phyloP scores from a whole-genome alignment of 2,888 invertebrate genomes.

The Ferdinandea cuprea region DNA sequence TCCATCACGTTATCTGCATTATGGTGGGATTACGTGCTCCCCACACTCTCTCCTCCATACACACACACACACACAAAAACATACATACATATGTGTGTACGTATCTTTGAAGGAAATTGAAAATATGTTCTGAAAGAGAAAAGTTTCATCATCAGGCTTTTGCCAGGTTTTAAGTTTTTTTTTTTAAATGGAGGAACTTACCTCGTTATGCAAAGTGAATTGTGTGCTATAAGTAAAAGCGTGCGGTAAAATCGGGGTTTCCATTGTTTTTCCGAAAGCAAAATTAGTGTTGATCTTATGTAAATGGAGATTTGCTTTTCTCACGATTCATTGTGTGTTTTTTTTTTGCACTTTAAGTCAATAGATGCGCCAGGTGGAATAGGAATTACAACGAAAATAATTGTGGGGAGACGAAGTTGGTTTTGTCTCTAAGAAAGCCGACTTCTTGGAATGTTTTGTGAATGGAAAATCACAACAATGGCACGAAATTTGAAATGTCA shows the following conservation, averaged over 20 bases:
- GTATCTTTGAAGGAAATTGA: neutral
- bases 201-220: slow-evolving; percentile 40
- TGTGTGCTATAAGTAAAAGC: slow-evolving; percentile 6
- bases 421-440: neutral
- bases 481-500: slow-evolving; percentile 38
- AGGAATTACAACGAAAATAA: slow-evolving; percentile 7
- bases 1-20: slow-evolving; percentile 59
- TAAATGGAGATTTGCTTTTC: neutral
- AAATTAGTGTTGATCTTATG: slow-evolving; percentile 52
- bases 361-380: neutral
- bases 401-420: slow-evolving; percentile 3
- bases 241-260: slow-evolving; percentile 30
- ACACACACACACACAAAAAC: no score
- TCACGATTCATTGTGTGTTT: neutral
- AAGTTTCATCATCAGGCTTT: slow-evolving; percentile 18
- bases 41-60: neutral
- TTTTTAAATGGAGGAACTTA: neutral
- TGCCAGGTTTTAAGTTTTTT: neutral
- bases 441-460: neutral
- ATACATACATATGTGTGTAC: no score
- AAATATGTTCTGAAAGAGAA: slow-evolving; percentile 31
- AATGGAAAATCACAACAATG: slow-evolving; percentile 7
- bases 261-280: slow-evolving; percentile 35
- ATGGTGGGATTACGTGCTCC: slow-evolving; percentile 42
- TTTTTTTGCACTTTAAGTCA: no score